These are phyloP conservation scores for Hirudinaria manillensis DNA, from an alignment of 2,888 invertebrate species.

Conservation along the genomic window DNA sequence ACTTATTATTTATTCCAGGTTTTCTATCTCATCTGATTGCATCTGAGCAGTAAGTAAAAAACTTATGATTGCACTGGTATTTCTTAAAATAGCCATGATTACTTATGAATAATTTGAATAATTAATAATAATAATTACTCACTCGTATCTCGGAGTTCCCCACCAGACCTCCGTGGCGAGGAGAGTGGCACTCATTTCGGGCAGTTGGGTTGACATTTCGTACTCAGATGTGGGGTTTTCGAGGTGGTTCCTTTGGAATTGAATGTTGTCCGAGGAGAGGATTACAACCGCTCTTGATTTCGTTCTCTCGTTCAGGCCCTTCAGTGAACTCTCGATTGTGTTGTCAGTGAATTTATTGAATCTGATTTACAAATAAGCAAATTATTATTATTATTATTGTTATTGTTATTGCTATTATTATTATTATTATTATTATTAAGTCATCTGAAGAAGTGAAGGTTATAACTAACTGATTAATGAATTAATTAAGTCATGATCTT, in stretches of 20 bases:
- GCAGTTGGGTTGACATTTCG: slow-evolving; percentile 89
- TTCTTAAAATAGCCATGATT: too few relatives aligned
- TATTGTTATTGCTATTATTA: too few relatives aligned
- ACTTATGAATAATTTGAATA: too few relatives aligned
- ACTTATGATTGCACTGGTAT: too few relatives aligned
- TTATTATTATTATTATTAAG: too few relatives aligned
- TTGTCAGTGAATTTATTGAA: slow-evolving; percentile 27
- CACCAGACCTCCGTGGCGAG: slow-evolving; percentile 89
- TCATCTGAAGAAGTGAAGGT: too few relatives aligned
- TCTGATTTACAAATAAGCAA: not conserved
- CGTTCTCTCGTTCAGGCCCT: slow-evolving; percentile 75
- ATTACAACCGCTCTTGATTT: slow-evolving; percentile 72
- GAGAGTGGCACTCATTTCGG: slow-evolving; percentile 67
- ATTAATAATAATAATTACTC: too few relatives aligned
- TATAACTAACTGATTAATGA: too few relatives aligned
- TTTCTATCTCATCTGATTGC: too few relatives aligned
- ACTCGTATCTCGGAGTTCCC: slow-evolving; percentile 56
- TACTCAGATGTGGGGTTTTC: slow-evolving; percentile 82
- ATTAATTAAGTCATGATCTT: not conserved
- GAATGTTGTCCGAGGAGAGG: slow-evolving; percentile 81
- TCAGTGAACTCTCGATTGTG: slow-evolving; percentile 14
- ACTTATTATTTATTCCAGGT: too few relatives aligned
- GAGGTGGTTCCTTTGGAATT: slow-evolving; percentile 81
- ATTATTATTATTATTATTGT: too few relatives aligned
- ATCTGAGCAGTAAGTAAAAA: too few relatives aligned